Conservation (phyloP, 2,888 invertebrate genomes). For the Dusona sp. region DNA sequence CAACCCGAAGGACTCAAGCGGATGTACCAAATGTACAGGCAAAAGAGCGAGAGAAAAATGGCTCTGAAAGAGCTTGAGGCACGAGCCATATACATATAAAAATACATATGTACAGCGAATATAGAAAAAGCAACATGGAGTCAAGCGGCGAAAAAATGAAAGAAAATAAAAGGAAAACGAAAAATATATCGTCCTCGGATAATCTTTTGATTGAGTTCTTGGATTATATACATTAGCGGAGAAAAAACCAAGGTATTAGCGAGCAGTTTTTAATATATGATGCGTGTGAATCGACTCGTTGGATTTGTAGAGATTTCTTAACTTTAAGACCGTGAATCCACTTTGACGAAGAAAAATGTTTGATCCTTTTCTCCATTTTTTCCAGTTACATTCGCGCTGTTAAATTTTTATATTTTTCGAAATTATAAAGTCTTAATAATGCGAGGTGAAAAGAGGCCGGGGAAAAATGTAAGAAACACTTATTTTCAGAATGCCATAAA, state of each 20-base stretch:
- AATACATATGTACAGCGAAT: slow-evolving; percentile 32
- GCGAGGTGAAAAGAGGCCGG: neutral
- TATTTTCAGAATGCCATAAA: neutral
- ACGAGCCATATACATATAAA: slow-evolving; percentile 3
- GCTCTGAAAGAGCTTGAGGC: slow-evolving; percentile 3
- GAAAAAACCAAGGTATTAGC: neutral
- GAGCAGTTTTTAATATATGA: neutral
- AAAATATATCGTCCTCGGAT: neutral
- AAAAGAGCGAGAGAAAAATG: slow-evolving; percentile 17
- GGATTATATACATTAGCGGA: neutral
- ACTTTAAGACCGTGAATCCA: neutral
- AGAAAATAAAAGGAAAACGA: neutral
- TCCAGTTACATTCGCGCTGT: neutral
- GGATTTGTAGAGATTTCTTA: neutral
- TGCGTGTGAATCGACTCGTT: neutral
- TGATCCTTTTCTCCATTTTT: neutral
- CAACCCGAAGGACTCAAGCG: slow-evolving; percentile 19
- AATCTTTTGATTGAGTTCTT: neutral
- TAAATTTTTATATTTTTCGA: neutral
- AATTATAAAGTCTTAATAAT: neutral
- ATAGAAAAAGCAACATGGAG: slow-evolving; percentile 21
- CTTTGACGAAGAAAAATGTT: neutral
- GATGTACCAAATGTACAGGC: slow-evolving; percentile 17
- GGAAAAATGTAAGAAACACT: neutral
- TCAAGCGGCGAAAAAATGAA: slow-evolving; percentile 2